These are phyloP conservation scores for Chlorodrepanis virens DNA, from an alignment of 2,113 vertebrate genomes.

Conservation along the genomic window DNA sequence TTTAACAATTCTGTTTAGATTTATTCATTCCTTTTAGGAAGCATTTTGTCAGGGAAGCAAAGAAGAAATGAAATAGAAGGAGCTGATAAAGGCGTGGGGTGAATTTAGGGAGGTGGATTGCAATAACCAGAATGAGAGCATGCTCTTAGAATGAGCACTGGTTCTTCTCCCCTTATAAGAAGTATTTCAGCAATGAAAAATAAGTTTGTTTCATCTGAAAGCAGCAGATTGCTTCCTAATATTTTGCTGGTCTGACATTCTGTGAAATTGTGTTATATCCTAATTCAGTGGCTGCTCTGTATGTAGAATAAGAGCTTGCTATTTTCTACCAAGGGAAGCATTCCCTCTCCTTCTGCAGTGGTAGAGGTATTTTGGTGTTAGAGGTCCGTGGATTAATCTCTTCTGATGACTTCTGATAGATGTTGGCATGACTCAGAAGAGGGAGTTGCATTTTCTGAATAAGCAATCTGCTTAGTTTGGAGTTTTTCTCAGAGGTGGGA, in stretches of 20 bases:
- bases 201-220: conserved; percentile 44
- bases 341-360: background rate
- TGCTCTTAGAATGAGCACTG: background rate
- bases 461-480: background rate
- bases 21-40: background rate
- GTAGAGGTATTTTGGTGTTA: background rate
- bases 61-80: conserved; percentile 8
- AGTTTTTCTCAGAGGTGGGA: background rate
- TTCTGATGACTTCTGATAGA: background rate
- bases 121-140: background rate
- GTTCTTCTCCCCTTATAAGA: background rate
- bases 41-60: background rate
- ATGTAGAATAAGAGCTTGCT: background rate
- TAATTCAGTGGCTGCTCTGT: conserved; percentile 32
- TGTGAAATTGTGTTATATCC: conserved; percentile 28
- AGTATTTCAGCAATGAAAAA: conserved; percentile 6
- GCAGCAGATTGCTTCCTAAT: conserved; percentile 24
- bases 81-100: background rate
- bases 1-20: background rate
- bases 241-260: conserved; percentile 13
- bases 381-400: background rate
- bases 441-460: background rate
- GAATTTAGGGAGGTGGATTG: background rate
- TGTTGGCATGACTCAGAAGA: background rate
- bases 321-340: background rate